Conservation (phyloP, 2,888 invertebrate genomes). For the Acronicta leporina region DNA sequence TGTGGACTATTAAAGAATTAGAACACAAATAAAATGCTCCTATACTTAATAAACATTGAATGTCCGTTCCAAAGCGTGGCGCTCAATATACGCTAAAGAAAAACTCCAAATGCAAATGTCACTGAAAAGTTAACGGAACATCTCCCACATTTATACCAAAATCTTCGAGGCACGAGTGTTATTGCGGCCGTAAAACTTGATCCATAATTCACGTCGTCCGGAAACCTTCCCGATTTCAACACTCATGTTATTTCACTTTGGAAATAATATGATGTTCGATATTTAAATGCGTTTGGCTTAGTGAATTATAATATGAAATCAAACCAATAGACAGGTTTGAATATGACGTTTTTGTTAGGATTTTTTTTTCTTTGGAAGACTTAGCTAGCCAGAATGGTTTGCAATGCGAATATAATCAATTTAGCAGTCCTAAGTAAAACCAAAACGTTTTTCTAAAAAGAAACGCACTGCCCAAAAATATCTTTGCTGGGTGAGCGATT, state of each 20-base stretch:
- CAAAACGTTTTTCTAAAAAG: no score
- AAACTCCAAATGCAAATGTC: conserved; percentile 30
- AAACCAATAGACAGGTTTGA: not conserved
- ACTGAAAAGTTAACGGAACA: conserved; percentile 46
- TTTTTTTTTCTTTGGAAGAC: no score
- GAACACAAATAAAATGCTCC: not conserved
- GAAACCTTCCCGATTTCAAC: conserved; percentile 38
- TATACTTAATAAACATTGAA: conserved; percentile 15
- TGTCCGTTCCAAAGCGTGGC: conserved; percentile 2
- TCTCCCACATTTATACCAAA: conserved; percentile 35
- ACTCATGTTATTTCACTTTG: conserved; percentile 22
- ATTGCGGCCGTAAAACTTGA: conserved; percentile 36
- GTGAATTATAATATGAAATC: conserved; percentile 20
- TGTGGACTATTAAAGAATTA: no score
- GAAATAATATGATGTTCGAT: conserved; percentile 10
- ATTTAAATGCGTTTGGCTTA: conserved; percentile 22
- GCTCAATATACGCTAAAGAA: conserved; percentile 16
- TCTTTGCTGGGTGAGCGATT: no score
- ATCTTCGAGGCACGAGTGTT: conserved; percentile 26
- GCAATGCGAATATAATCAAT: no score
- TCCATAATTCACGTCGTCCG: conserved; percentile 41
- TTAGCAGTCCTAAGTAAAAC: no score
- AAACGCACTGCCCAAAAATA: no score
- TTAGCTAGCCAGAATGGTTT: no score
- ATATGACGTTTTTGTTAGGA: not conserved